A percentile compares a stretch with the other conserved stretches of the same genome.
Conservation (phyloP, 2,113 vertebrate genomes). For the Calyptomena viridis region DNA sequence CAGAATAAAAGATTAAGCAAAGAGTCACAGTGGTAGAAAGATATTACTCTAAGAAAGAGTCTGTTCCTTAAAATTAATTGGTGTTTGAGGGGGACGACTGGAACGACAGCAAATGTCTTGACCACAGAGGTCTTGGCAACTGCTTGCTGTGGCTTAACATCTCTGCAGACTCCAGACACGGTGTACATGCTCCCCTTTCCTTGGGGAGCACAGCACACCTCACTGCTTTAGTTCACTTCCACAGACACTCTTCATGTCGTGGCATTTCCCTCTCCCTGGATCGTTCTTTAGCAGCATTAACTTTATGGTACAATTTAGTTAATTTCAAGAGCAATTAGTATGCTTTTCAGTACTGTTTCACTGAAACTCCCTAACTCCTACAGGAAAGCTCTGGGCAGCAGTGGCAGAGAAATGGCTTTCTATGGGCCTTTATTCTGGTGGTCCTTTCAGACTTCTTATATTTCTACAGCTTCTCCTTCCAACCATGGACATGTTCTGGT, state of each 20-base stretch:
- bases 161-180: neutral
- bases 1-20: neutral
- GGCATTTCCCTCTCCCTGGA: neutral
- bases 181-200: neutral
- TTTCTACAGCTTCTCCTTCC: neutral
- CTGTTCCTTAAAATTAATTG: neutral
- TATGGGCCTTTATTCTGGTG: neutral
- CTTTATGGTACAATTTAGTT: neutral
- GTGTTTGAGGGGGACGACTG: neutral
- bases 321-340: neutral
- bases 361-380: neutral
- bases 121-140: neutral
- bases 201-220: rapidly evolving
- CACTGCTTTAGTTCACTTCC: neutral
- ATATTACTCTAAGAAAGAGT: neutral
- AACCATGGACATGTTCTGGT: neutral
- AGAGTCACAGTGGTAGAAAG: neutral
- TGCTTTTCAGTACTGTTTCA: neutral
- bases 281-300: neutral
- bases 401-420: neutral
- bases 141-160: neutral
- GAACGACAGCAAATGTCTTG: neutral
- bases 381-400: neutral
- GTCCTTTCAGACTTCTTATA: neutral
- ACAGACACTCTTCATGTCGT: neutral